Evolutionary conservation across 2,888 invertebrate genomes (phyloP), one percentile per base, ranked within the genome.

Genomic region (Andricus quercusramuli): DNA sequence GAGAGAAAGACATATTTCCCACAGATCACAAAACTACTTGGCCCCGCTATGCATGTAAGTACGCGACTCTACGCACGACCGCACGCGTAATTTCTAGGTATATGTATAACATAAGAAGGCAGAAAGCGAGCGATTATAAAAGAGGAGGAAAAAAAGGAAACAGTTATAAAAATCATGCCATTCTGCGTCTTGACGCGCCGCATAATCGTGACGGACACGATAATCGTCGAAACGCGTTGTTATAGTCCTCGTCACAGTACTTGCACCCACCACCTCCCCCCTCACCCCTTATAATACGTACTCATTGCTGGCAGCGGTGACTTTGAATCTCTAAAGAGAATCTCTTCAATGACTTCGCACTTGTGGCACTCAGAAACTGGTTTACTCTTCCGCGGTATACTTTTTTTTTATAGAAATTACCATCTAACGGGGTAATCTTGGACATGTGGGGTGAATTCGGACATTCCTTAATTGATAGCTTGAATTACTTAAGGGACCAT

Each of bases 191-290:
- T 86, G 90, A 90, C 91, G 89, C 88, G 86, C 85, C 88, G 88
- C 88, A 88, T 90, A 91, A 91, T 92, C 90, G 89, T 89, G 90
- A 90, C 90, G 90, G 91, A 91, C 91, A 88, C 88, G 89, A 90
- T 91, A 91, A 92, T 91, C 91, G 89, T 86, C 88, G 88, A 87
- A 89, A 90, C 88, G 88, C 87, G 86, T 84, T 85, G 86, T 85
- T 74, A 74, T 56, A 83, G 83, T 77, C 78, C 77, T 83, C 90
- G 91, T 91, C 91, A 89, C 89, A 90, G 88, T 86, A 86, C 85
- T 86, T 85, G 88, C 85, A 84, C 82, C 86, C 80, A 86, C 86
- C 32, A 32, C 51, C 32, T 13, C 11, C n/a, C 8, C 29, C 32
- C n/a, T 0, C 11, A 4, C 56, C 11, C 47, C 8, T 56, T 11